Evolutionary conservation across 2,888 invertebrate species (phyloP).

Genomic region (Drepanosiphum platanoidis): DNA sequence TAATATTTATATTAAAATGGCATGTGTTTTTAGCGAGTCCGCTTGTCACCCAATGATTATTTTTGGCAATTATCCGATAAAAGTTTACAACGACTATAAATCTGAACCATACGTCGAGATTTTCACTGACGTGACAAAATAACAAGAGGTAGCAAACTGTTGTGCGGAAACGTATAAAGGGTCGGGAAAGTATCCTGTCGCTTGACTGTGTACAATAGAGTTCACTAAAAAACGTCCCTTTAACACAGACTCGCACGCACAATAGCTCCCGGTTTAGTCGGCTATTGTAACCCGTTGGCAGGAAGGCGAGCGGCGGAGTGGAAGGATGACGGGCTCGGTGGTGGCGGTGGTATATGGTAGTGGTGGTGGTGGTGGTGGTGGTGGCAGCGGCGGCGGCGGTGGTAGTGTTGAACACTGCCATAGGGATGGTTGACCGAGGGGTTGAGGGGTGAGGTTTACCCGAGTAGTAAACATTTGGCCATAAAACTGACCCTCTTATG

Average conservation of each 20-base stretch:
- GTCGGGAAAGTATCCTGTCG: constrained; percentile 51
- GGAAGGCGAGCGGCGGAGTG: not conserved
- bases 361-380: constrained; percentile 6
- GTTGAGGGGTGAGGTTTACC: constrained; percentile 61
- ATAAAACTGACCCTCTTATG: constrained; percentile 62
- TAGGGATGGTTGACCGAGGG: constrained; percentile 53
- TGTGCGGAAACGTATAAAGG: constrained; percentile 43
- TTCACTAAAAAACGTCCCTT: constrained; percentile 61
- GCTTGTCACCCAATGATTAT: not conserved
- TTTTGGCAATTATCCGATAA: constrained; percentile 30
- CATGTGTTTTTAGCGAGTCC: not conserved
- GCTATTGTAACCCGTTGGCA: constrained; percentile 59
- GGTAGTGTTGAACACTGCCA: constrained; percentile 59
- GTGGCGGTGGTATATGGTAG: no score
- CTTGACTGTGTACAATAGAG: constrained; percentile 55
- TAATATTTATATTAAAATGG: not conserved
- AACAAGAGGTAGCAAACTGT: constrained; percentile 55
- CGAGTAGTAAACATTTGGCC: constrained; percentile 62
- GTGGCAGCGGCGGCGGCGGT: constrained; percentile 5
- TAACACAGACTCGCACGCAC: constrained; percentile 39
- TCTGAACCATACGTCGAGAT: constrained; percentile 4
- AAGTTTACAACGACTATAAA: not conserved
- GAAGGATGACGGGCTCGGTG: constrained; percentile 12
- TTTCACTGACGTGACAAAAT: constrained; percentile 38
- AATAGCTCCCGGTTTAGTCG: constrained; percentile 50